phyloP scores from a whole-genome alignment of 2,888 invertebrate species.

The Lasioglossum marginatum region DNA sequence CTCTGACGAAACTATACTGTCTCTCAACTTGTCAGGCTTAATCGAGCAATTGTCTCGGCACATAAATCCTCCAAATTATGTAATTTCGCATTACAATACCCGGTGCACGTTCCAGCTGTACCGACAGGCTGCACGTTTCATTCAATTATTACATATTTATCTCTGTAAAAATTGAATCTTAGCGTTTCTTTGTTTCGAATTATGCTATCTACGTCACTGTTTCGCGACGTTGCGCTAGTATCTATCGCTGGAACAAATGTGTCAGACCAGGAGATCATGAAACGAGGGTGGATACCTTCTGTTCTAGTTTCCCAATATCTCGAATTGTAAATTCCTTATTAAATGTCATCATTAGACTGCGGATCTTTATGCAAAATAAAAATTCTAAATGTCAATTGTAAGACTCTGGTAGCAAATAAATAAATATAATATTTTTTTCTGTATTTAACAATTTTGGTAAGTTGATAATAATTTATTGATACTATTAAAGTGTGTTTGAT shows the following conservation, averaged over 20 bases:
- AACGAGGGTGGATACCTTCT: neutral
- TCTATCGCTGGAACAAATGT: neutral
- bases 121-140: neutral
- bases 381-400: too few relatives aligned
- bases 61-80: constrained; percentile 13
- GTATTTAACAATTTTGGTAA: too few relatives aligned
- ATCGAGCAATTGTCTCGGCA: constrained; percentile 1
- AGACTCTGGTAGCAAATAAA: too few relatives aligned
- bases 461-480: too few relatives aligned
- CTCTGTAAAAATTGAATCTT: neutral
- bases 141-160: neutral
- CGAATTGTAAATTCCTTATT: neutral
- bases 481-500: too few relatives aligned
- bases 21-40: constrained; percentile 1
- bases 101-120: neutral
- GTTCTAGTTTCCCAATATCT: neutral
- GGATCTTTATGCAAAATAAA: too few relatives aligned
- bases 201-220: neutral
- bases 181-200: neutral
- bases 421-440: too few relatives aligned
- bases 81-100: constrained; percentile 3
- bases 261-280: neutral
- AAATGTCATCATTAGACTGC: neutral
- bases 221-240: neutral
- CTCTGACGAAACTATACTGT: neutral